Base-by-base conservation (phyloP, 2,113 vertebrate species). In the Sclerurus mexicanus region DNA sequence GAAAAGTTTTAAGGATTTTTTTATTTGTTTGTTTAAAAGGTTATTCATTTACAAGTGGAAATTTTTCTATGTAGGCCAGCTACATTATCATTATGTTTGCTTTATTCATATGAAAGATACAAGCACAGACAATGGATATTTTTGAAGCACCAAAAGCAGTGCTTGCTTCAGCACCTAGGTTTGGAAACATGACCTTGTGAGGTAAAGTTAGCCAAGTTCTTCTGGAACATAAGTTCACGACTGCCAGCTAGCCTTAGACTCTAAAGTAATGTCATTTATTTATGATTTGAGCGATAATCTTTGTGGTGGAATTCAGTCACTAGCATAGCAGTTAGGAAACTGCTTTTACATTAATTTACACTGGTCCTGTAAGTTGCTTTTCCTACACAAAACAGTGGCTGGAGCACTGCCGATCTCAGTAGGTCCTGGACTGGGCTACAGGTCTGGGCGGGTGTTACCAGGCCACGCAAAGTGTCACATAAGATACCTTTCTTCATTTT, bases 361-460 rank as follows among this genome's bases (percentile, higher is more conserved):
- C 50, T 42, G 74, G 25, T 79, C 31, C 46, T 69, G 5, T 62
- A n/a, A 92, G 33, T 47, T 58, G 42, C 64, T 69, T 67, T 59
- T 81, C 4, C 64, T 50, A 6, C 59, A 12, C 74, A 82, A 76
- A 80, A 23, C 4, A 3, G 50, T n/a, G 83, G n/a, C 69, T 77
- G 87, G 73, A 73, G 68, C 12, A 39, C 78, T 85, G 85, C 69
- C 2, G 4, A 19, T 21, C 39, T 68, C 82, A 66, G 31, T 63
- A 55, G n/a, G 40, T 33, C 1, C 1, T 2, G 42, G 37, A 44
- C 37, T 0, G 2, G 49, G 44, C 75, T 30, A 7, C 21, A 21
- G 28, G 39, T 63, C 60, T 27, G 28, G 60, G 37, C 37, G 40
- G 72, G 27, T 1, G 0, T 30, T 49, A 21, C 53, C 0, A 0